Conservation (phyloP, 2,888 invertebrate species). For the Keiferia lycopersicella region DNA sequence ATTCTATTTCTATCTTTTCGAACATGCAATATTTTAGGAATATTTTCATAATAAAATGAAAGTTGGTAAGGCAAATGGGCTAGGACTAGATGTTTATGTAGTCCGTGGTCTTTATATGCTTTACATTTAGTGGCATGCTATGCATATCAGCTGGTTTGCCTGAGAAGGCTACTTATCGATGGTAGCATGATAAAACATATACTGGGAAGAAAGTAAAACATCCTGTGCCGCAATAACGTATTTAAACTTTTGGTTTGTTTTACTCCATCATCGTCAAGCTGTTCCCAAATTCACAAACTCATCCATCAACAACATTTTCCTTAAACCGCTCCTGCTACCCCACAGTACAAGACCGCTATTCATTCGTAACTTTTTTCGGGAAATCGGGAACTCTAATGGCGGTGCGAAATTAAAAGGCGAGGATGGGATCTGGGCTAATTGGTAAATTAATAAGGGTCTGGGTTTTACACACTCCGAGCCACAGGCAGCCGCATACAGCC, state of each 20-base stretch:
- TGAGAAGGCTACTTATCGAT: too few species aligned
- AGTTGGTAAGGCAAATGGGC: neutral
- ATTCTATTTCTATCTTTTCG: neutral
- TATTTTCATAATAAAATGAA: neutral
- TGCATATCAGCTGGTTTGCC: too few species aligned
- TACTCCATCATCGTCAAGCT: neutral
- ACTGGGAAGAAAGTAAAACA: too few species aligned
- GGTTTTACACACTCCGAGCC: conserved; percentile 58
- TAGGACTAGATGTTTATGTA: too few species aligned
- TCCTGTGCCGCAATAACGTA: too few species aligned
- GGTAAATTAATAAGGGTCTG: conserved; percentile 75
- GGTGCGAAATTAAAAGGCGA: conserved; percentile 67
- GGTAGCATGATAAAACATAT: too few species aligned
- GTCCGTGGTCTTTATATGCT: too few species aligned
- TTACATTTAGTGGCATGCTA: too few species aligned
- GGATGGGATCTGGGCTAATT: conserved; percentile 73
- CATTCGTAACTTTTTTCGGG: conserved; percentile 54
- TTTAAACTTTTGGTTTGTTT: neutral
- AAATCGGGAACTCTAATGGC: conserved; percentile 49
- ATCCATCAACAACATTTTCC: neutral
- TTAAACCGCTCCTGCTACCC: conserved; percentile 4
- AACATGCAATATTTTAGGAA: neutral
- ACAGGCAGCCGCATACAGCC: conserved; percentile 56
- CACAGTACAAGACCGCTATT: conserved; percentile 44
- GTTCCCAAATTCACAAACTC: too few species aligned